Base-by-base conservation (phyloP, 2,797 vertebrate species). In the Scarus forsteni region DNA sequence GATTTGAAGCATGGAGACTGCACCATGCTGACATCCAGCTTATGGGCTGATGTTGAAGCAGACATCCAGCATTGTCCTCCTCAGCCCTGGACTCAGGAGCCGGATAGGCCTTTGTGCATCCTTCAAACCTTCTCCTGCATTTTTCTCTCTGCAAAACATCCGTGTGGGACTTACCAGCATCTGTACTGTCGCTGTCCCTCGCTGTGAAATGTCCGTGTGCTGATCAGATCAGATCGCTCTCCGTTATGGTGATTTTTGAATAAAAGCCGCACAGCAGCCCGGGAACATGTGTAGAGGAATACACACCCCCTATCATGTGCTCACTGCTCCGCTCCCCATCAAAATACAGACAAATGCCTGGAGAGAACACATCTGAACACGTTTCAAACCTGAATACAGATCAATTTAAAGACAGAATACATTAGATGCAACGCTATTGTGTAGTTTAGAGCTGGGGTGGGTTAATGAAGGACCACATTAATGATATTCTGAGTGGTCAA, bases 241-340 rank as follows among this genome's bases (percentile, higher is more conserved):
- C 88, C 60, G 77, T 88, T 86, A 87, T 83, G 83, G 75, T 88
- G 88, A 79, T 88, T 84, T 89, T 89, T 88, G 72, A 87, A 88
- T 85, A 90, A 87, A 89, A 88, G 82, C 78, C 77, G 84, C 86
- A 82, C 88, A 86, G 89, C 89, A 81, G 88, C 90, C 91, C 92
- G 73, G 90, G 90, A 93, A 92, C 77, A 61, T 92, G 92, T 86
- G 85, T 92, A 83, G 66, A 58, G 61, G 68, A 27, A 27, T 27
- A 88, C 83, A 86, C 80, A 72, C 76, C 69, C 75, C 71, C 63
- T 66, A 83, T 77, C 81, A 88, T 81, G 82, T 84, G 82, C 71
- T 77, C 73, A 13, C 60, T 61, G 72, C 55, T 56, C 11, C 55
- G 18, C 27, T 27, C 45, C 40, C 40, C 8, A 3, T n/a, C 56